A percentile compares a stretch with the other conserved stretches of the same genome.
phyloP scores from a whole-genome alignment of 2,113 vertebrate genomes.

The Lichenostomus cassidix region DNA sequence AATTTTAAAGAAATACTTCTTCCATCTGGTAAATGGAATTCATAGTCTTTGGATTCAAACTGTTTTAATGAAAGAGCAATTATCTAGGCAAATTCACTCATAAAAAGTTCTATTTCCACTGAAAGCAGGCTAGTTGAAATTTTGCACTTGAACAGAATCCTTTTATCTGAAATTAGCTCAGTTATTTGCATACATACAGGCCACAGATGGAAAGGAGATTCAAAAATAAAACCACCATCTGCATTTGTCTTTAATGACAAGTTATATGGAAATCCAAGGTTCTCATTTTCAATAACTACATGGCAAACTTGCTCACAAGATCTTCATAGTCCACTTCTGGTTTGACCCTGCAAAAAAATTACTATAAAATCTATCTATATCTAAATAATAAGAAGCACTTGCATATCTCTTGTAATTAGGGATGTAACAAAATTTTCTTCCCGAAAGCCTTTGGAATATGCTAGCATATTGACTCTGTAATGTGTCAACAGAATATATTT shows the following conservation, averaged over 20 bases:
- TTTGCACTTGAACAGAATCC: constrained; percentile 30
- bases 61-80: constrained; percentile 57
- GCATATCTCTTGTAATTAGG: background rate
- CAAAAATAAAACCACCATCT: constrained; percentile 53
- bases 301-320: background rate
- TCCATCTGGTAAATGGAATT: constrained; percentile 46
- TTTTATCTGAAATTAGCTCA: constrained; percentile 56
- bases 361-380: background rate
- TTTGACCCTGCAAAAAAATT: background rate
- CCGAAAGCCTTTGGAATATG: background rate
- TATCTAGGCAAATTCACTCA: constrained; percentile 36
- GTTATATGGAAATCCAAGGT: background rate
- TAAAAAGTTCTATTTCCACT: constrained; percentile 48
- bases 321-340: background rate
- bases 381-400: background rate
- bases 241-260: constrained; percentile 53
- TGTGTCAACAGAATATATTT: background rate
- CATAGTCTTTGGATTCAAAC: constrained; percentile 21
- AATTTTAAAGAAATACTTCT: constrained; percentile 45
- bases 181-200: constrained; percentile 49
- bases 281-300: background rate
- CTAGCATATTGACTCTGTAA: background rate
- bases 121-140: constrained; percentile 8
- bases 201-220: constrained; percentile 48
- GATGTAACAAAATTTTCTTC: background rate